Evolutionary conservation across 2,797 vertebrate genomes (phyloP), one percentile per base, ranked within the genome.

Genomic region (Pachyuromys duprasi): DNA sequence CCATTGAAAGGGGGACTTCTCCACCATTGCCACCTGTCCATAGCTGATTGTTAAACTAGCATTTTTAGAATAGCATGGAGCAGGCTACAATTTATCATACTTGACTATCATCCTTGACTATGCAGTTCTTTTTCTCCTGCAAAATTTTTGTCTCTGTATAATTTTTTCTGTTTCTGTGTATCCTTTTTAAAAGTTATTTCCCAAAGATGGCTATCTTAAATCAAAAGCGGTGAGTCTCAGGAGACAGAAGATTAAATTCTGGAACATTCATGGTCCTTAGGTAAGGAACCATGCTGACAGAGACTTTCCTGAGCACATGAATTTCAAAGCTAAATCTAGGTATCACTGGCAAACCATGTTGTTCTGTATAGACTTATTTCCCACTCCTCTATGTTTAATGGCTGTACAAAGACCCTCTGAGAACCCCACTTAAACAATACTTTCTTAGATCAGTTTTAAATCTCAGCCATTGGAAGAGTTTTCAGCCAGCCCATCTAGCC

Each of bases 241-340:
- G 57, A 57, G 39, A 31, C 18, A 78, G 24, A 55, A 72, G 86
- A 65, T 4, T 55, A 53, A 83, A 60, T 74, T 96, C 20, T 57
- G 8, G 67, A 55, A 53, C 14, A 57, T 83, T 1, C 20, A 8
- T 8, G 5, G 2, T 1, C 8, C 0, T 2, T 13, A 53, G 5
- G n/a, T 28, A 63, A n/a, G 26, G n/a, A 60, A 12, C 20, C 39
- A 42, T 60, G 12, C 49, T 72, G n/a, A 57, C 15, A 72, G 49
- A 72, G 13, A 13, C 24, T 78, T 91, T 78, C 12, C 60, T 11
- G 28, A 57, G 75, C 9, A 90, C 12, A 84, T 62, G 31, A 72
- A 45, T 87, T 80, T 80, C 55, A 87, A 69, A 33, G 14, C 28
- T 89, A 45, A 83, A 90, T 70, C 70, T 75, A 15, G 20, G 14